Conservation (phyloP, 2,888 invertebrate species). For the Ophion costatus region DNA sequence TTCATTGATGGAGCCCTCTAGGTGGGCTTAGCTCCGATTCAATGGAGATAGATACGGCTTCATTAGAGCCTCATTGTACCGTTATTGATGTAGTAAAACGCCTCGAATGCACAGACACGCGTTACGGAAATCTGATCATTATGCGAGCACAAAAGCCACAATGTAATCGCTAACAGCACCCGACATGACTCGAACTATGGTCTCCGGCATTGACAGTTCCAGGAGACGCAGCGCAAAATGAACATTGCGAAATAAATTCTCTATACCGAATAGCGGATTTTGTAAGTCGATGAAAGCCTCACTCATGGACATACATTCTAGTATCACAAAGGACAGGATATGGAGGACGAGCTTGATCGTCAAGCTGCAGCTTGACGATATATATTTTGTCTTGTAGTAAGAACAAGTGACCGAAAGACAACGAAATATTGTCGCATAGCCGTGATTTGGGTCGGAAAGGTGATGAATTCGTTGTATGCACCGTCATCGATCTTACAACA, state of each 20-base stretch:
- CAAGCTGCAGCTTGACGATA: background rate
- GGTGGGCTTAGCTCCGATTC: conserved; percentile 5
- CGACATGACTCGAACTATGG: background rate
- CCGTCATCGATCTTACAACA: background rate
- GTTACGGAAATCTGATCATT: conserved; percentile 6
- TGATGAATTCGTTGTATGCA: background rate
- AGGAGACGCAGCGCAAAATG: background rate
- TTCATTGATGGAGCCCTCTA: background rate
- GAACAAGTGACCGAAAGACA: background rate
- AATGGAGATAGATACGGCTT: background rate
- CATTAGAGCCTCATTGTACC: conserved; percentile 18
- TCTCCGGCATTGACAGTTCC: background rate
- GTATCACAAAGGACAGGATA: no score
- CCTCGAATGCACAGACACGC: background rate
- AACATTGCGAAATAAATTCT: background rate
- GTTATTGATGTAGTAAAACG: background rate
- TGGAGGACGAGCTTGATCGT: no score
- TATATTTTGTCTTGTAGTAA: background rate
- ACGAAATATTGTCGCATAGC: background rate
- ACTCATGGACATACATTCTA: no score
- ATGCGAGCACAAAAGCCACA: background rate
- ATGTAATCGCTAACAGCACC: background rate
- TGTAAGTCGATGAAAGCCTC: background rate
- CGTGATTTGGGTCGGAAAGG: background rate
- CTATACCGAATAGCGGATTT: background rate